phyloP scores from a whole-genome alignment of 2,888 invertebrate genomes.

The Hedya salicella region DNA sequence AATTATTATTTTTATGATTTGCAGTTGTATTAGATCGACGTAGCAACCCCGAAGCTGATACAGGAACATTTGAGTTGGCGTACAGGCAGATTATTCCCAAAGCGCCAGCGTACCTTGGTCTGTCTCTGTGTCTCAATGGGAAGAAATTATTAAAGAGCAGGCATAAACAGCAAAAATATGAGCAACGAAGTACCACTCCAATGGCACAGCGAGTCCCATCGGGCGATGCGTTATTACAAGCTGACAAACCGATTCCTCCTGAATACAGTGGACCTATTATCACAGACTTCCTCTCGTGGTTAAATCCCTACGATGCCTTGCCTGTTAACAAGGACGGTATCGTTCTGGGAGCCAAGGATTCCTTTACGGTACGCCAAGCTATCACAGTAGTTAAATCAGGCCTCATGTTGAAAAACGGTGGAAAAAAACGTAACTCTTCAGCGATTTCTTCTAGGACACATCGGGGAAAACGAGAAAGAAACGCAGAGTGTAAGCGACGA shows the following conservation, averaged over 20 bases:
- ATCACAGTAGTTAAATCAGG: slow-evolving; percentile 78
- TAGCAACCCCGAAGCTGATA: slow-evolving; percentile 89
- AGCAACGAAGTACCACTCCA: slow-evolving; percentile 67
- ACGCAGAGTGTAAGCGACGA: slow-evolving; percentile 71
- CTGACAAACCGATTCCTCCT: slow-evolving; percentile 70
- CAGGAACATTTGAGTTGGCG: slow-evolving; percentile 92
- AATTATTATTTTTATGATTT: slow-evolving; percentile 61
- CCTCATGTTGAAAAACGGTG: slow-evolving; percentile 65
- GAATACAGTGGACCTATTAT: slow-evolving; percentile 88
- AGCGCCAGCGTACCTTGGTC: slow-evolving; percentile 92
- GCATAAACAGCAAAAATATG: slow-evolving; percentile 68
- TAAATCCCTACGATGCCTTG: slow-evolving; percentile 82
- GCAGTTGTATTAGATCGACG: slow-evolving; percentile 92
- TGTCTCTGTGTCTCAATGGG: slow-evolving; percentile 88
- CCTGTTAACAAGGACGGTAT: slow-evolving; percentile 74
- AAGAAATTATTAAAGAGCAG: slow-evolving; percentile 84
- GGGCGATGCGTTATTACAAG: slow-evolving; percentile 58
- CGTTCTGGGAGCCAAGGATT: slow-evolving; percentile 65
- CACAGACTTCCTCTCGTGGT: slow-evolving; percentile 87
- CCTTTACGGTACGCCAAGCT: slow-evolving; percentile 80
- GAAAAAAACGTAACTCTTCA: slow-evolving; percentile 82
- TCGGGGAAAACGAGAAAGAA: slow-evolving; percentile 80
- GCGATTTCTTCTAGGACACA: slow-evolving; percentile 79
- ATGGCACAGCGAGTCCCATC: slow-evolving; percentile 62
- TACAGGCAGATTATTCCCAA: slow-evolving; percentile 91